A percentile compares a stretch with the other conserved stretches of the same genome.
Conservation (phyloP, 30 jellyfish, hydroid and myxozoan genomes). For the Phacellophora camtschatica region DNA sequence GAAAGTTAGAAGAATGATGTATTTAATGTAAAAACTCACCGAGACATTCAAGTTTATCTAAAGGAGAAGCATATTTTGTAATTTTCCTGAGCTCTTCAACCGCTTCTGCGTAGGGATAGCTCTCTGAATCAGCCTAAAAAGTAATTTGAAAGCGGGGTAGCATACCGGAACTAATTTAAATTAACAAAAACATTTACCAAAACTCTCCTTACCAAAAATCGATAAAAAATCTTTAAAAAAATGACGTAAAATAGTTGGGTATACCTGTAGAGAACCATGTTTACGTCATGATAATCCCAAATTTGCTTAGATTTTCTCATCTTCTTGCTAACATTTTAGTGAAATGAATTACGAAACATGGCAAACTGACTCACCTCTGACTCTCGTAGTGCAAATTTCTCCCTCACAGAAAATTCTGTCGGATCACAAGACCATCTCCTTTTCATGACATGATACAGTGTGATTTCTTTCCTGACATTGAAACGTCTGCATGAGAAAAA, state of each 20-base stretch:
- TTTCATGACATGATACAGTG: slow-evolving; percentile 39
- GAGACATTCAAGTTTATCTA: slow-evolving; percentile 88
- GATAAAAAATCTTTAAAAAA: too few relatives aligned
- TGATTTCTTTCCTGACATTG: slow-evolving; percentile 52
- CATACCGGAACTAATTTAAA: too few relatives aligned
- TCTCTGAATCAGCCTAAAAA: slow-evolving; percentile 12
- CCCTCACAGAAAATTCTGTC: slow-evolving; percentile 58
- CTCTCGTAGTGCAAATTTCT: slow-evolving; percentile 43
- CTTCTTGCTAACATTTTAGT: too few relatives aligned
- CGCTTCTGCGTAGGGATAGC: slow-evolving; percentile 71
- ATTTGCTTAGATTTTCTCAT: too few relatives aligned
- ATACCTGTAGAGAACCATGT: too few relatives aligned
- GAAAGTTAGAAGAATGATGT: too few relatives aligned
- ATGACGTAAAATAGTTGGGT: too few relatives aligned
- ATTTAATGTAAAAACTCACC: slow-evolving; percentile 77
- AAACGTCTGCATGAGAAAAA: slow-evolving; percentile 41
- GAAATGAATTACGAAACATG: too few relatives aligned
- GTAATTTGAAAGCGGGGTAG: too few relatives aligned
- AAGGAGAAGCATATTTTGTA: slow-evolving; percentile 50
- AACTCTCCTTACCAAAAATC: too few relatives aligned
- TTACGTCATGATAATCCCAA: too few relatives aligned
- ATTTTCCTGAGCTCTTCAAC: slow-evolving; percentile 77
- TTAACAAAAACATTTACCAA: too few relatives aligned
- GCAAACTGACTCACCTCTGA: slow-evolving; percentile 5
- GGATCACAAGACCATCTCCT: slow-evolving; percentile 42